Conservation (phyloP, 1,140 invertebrate species). For the Drosophila pallidifrons region DNA sequence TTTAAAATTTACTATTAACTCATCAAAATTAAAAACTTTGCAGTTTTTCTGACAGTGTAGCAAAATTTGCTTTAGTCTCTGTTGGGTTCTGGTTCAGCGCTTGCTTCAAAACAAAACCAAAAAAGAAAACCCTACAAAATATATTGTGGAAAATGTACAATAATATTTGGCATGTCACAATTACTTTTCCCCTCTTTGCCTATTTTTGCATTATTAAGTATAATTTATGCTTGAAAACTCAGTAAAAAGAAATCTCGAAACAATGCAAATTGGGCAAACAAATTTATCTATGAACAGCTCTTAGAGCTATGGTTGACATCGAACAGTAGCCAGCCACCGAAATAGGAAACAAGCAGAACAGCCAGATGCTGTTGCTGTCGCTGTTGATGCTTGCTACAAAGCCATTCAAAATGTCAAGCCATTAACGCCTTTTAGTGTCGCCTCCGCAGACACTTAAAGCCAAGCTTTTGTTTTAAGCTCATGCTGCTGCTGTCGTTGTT, state of each 20-base stretch:
- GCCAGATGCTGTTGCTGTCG: slow-evolving; percentile 40
- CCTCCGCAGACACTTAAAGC: slow-evolving; percentile 75
- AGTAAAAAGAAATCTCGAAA: not conserved
- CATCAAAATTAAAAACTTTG: not conserved
- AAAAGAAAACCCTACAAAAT: slow-evolving; percentile 8
- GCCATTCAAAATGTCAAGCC: slow-evolving; percentile 78
- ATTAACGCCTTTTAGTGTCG: slow-evolving; percentile 83
- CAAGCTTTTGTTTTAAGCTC: slow-evolving; percentile 41
- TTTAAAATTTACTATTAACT: not conserved
- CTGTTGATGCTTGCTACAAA: slow-evolving; percentile 34
- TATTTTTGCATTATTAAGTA: slow-evolving; percentile 50
- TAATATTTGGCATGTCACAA: slow-evolving; percentile 38
- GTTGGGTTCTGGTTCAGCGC: slow-evolving; percentile 66
- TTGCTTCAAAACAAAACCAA: not conserved
- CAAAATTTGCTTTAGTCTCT: not conserved
- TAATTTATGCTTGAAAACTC: slow-evolving; percentile 45
- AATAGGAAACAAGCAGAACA: slow-evolving; percentile 59
- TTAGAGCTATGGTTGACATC: slow-evolving; percentile 33
- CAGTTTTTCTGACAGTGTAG: slow-evolving; percentile 13
- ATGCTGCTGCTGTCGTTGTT: slow-evolving; percentile 14
- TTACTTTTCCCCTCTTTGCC: slow-evolving; percentile 18
- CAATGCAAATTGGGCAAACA: slow-evolving; percentile 48
- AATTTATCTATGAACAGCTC: slow-evolving; percentile 25
- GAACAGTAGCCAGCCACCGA: slow-evolving; percentile 69
- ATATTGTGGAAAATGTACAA: slow-evolving; percentile 15